These are phyloP conservation scores for Neodontobutis hainanensis DNA, from an alignment of 2,113 vertebrate species.

Conservation along the genomic window DNA sequence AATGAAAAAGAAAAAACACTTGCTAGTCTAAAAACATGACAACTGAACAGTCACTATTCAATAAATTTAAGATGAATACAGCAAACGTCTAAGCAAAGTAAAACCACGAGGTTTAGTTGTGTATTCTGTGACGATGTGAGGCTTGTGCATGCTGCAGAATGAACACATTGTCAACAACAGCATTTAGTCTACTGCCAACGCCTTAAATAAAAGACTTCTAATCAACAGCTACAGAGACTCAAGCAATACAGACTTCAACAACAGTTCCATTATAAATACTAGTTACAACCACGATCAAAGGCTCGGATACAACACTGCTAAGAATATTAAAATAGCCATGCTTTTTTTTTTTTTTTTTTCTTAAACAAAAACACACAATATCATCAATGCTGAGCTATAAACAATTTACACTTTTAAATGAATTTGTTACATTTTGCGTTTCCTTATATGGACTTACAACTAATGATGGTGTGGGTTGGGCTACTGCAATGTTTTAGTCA, in stretches of 20 bases:
- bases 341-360: background rate
- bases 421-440: too few species aligned
- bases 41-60: constrained; percentile 1
- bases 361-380: background rate
- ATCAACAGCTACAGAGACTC: background rate
- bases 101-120: background rate
- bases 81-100: background rate
- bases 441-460: background rate
- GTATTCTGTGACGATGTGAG: background rate
- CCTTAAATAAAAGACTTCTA: too few species aligned
- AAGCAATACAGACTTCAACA: background rate
- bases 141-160: background rate
- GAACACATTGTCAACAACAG: background rate
- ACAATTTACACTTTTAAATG: background rate
- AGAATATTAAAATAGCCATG: background rate
- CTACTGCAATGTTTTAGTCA: constrained; percentile 75
- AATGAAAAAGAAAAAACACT: background rate
- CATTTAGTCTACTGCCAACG: too few species aligned
- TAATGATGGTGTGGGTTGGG: background rate
- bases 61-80: background rate
- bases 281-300: constrained; percentile 3
- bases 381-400: background rate
- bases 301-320: background rate
- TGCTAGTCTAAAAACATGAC: too few species aligned
- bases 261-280: background rate